A percentile compares a stretch with the other conserved stretches of the same genome.
Evolutionary conservation across 2,797 vertebrate genomes (phyloP).

Genomic region (Poecilia velifera): DNA sequence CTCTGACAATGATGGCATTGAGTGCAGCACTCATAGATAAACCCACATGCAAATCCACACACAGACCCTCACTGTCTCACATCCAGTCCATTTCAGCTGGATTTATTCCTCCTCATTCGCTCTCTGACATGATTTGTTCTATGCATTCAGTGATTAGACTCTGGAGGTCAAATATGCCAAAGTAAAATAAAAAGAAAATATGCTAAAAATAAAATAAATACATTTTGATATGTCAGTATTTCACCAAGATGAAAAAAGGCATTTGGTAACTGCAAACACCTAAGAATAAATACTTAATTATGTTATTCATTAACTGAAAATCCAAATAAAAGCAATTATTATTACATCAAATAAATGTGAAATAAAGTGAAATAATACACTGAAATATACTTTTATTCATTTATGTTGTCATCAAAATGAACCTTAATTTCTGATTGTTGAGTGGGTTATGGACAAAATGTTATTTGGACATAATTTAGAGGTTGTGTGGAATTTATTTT

Average conservation of each 20-base stretch:
- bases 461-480: not conserved
- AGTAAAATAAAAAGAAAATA: not conserved
- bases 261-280: not conserved
- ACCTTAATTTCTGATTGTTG: not conserved
- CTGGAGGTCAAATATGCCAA: not conserved
- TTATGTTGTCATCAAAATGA: not conserved
- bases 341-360: not conserved
- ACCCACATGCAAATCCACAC: conserved; percentile 18
- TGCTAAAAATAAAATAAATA: not conserved
- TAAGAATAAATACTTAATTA: not conserved
- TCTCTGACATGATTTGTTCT: not conserved
- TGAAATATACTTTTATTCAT: not conserved
- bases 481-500: not conserved
- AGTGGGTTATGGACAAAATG: not conserved
- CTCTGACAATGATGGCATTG: conserved; percentile 48
- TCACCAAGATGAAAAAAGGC: not conserved
- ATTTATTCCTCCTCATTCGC: conserved; percentile 5
- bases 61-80: conserved; percentile 19
- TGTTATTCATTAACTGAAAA: not conserved
- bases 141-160: not conserved
- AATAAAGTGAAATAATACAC: not conserved
- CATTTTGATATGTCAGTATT: not conserved
- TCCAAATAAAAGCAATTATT: not conserved
- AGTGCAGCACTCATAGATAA: conserved; percentile 17
- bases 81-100: not conserved